These are phyloP conservation scores for Vidua chalybeata DNA, from an alignment of 2,113 vertebrate genomes.

Conservation along the genomic window DNA sequence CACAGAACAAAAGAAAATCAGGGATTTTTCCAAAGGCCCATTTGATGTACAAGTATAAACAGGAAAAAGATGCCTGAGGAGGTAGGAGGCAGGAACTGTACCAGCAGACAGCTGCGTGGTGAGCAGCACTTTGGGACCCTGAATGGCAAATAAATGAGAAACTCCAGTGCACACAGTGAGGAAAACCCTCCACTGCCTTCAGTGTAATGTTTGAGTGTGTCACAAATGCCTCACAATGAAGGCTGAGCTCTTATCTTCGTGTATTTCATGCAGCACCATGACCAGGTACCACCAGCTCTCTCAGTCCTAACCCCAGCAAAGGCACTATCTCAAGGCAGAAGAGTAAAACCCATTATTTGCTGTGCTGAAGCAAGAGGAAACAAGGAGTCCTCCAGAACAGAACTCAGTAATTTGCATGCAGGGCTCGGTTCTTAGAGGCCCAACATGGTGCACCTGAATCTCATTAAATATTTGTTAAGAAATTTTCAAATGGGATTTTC, in stretches of 20 bases:
- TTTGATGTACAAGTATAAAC: conserved; percentile 70
- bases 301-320: not conserved
- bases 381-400: not conserved
- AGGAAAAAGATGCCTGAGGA: conserved; percentile 63
- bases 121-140: not conserved
- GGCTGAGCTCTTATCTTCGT: not conserved
- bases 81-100: conserved; percentile 29
- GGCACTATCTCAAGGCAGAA: not conserved
- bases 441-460: not conserved
- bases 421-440: not conserved
- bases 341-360: not conserved
- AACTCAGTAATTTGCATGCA: not conserved
- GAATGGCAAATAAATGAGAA: not conserved
- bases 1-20: conserved; percentile 56
- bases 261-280: not conserved
- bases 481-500: not conserved
- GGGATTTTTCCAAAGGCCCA: conserved; percentile 66
- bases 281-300: not conserved
- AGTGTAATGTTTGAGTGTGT: not conserved
- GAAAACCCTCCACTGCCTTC: not conserved
- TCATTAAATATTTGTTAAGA: not conserved
- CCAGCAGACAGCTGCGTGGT: conserved; percentile 33
- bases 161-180: not conserved
- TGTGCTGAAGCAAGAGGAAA: not conserved
- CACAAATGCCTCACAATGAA: not conserved